Percentiles rank a stretch among this genome's conserved stretches.
Evolutionary conservation across 2,113 vertebrate genomes (phyloP).

Genomic region (Datnioides undecimradiatus): DNA sequence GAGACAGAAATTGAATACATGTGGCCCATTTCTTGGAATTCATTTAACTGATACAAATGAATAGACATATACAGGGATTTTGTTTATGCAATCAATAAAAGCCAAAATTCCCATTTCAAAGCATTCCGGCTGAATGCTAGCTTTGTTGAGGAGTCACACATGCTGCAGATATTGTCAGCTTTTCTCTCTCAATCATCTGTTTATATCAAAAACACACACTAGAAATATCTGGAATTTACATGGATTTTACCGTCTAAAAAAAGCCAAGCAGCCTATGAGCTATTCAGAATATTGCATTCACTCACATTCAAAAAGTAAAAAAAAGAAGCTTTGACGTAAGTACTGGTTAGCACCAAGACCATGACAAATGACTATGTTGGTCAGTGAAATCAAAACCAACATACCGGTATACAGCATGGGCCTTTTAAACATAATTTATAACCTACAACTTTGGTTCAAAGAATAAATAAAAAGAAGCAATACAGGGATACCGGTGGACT

Average conservation of each 20-base stretch:
- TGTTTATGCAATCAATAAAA: slow-evolving; percentile 20
- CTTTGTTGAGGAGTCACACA: slow-evolving; percentile 3
- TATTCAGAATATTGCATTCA: slow-evolving; percentile 3
- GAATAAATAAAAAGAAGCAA: slow-evolving; percentile 3
- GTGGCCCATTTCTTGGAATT: slow-evolving; percentile 23
- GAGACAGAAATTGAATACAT: slow-evolving; percentile 50
- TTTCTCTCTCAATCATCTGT: not conserved
- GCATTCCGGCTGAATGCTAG: not conserved
- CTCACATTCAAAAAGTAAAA: slow-evolving; percentile 24
- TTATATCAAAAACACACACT: slow-evolving; percentile 1
- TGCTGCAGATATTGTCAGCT: not conserved
- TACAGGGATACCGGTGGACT: not conserved
- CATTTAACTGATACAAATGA: slow-evolving; percentile 1
- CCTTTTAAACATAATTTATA: slow-evolving; percentile 17
- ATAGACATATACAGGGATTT: not conserved
- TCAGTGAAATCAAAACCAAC: slow-evolving; percentile 20
- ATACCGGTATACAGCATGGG: not conserved
- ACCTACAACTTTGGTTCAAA: not conserved
- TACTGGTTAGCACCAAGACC: slow-evolving; percentile 11
- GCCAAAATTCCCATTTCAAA: not conserved
- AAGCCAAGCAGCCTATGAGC: not conserved
- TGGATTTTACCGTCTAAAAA: not conserved
- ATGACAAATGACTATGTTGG: slow-evolving; percentile 34
- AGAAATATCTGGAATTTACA: not conserved
- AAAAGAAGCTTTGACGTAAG: slow-evolving; percentile 6